phyloP scores from a whole-genome alignment of 2,113 vertebrate species.

The Grus americana region DNA sequence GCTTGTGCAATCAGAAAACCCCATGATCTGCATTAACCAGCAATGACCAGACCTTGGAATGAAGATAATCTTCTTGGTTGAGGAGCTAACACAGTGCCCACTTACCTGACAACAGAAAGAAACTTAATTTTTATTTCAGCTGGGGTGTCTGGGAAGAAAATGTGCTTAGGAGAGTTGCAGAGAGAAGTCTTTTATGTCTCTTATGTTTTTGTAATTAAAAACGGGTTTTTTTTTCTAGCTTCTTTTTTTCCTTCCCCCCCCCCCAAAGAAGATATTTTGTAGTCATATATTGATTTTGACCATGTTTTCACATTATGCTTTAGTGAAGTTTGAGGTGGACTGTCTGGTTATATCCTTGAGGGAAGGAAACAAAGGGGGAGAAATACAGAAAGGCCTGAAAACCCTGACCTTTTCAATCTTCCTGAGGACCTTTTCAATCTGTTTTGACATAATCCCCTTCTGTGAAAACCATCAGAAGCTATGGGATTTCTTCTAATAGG shows the following conservation, averaged over 20 bases:
- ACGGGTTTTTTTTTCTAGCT: not conserved
- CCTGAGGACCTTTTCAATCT: not conserved
- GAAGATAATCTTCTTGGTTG: not conserved
- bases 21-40: not conserved
- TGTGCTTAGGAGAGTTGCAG: not conserved
- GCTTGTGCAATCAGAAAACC: not conserved
- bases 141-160: not conserved
- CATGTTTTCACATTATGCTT: not conserved
- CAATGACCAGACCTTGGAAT: not conserved
- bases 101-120: not conserved
- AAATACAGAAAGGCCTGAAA: not conserved
- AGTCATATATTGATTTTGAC: not conserved
- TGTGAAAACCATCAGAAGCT: not conserved
- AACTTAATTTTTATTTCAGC: not conserved
- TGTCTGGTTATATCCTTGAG: not conserved
- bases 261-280: not conserved
- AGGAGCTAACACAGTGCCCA: not conserved
- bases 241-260: not conserved
- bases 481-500: not conserved
- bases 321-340: not conserved
- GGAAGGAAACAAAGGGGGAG: not conserved
- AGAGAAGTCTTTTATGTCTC: not conserved
- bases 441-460: not conserved
- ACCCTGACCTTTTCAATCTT: conserved; percentile 6
- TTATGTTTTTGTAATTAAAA: not conserved